Conservation (phyloP, 1,140 invertebrate genomes). For the Babylonia areolata region DNA sequence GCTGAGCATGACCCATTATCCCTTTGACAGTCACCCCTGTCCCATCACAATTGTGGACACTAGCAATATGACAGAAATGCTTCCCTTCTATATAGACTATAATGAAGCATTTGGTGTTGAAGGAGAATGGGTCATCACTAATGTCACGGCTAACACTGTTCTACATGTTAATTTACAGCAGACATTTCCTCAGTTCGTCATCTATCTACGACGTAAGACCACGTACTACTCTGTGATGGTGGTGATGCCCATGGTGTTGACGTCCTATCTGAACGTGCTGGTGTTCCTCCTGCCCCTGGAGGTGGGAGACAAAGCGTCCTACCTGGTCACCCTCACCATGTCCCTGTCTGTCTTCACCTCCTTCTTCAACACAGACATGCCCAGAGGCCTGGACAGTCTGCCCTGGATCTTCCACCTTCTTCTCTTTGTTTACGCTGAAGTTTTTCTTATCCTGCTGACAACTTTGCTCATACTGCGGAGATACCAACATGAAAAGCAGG, state of each 20-base stretch:
- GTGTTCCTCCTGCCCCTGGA: too few relatives aligned
- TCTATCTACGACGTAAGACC: slow-evolving; percentile 91
- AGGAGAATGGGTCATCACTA: background rate
- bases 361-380: slow-evolving; percentile 14
- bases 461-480: background rate
- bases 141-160: background rate
- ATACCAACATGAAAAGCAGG: background rate
- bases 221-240: slow-evolving; percentile 85
- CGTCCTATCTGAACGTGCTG: too few relatives aligned
- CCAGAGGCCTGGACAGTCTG: background rate
- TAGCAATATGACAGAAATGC: too few relatives aligned
- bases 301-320: too few relatives aligned
- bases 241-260: slow-evolving; percentile 79
- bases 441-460: background rate
- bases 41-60: background rate
- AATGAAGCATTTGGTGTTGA: background rate
- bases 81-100: background rate
- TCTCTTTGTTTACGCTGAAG: background rate
- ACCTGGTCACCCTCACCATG: too few relatives aligned
- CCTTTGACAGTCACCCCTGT: background rate
- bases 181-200: slow-evolving; percentile 65
- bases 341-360: too few relatives aligned
- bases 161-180: background rate
- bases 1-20: background rate
- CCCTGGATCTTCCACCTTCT: background rate